Evolutionary conservation across 37 sponge, comb jelly and placozoan species (phyloP).

Genomic region (Halisarca cf. caerulea): DNA sequence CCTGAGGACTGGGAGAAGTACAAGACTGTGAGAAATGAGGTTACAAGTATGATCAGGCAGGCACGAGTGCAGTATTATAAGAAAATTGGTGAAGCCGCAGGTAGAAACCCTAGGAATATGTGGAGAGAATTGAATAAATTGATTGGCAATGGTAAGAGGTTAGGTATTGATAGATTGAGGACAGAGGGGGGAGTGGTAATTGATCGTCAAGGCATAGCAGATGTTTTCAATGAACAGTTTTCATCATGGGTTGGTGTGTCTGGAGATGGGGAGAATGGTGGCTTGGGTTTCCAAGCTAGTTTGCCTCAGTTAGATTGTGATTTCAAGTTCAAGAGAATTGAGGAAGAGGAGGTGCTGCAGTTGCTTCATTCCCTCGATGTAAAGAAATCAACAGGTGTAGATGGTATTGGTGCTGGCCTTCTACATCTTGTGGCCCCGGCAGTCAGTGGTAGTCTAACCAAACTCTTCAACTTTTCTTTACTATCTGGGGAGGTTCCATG

Average conservation of each 20-base stretch:
- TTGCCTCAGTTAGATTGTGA: background rate
- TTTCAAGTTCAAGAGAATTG: slow-evolving; percentile 8
- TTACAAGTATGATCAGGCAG: background rate
- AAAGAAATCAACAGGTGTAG: background rate
- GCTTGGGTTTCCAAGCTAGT: background rate
- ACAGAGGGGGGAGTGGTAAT: background rate
- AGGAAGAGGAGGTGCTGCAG: slow-evolving; percentile 1
- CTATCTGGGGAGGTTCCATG: background rate
- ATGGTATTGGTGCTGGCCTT: background rate
- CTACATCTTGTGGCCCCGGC: background rate
- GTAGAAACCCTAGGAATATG: slow-evolving; percentile 14
- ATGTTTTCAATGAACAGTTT: slow-evolving; percentile 18
- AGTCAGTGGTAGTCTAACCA: background rate
- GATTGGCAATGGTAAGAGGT: background rate
- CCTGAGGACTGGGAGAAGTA: slow-evolving; percentile 28
- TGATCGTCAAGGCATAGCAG: slow-evolving; percentile 9
- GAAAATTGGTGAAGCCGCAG: background rate
- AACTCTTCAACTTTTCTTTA: background rate
- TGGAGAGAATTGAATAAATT: slow-evolving; percentile 24
- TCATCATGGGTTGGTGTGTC: background rate
- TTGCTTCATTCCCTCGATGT: background rate
- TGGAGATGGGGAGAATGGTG: background rate
- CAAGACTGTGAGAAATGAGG: background rate
- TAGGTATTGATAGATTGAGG: background rate
- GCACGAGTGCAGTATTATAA: slow-evolving; percentile 1